Evolutionary conservation across 2,888 invertebrate genomes (phyloP).

Genomic region (Aromia moschata): DNA sequence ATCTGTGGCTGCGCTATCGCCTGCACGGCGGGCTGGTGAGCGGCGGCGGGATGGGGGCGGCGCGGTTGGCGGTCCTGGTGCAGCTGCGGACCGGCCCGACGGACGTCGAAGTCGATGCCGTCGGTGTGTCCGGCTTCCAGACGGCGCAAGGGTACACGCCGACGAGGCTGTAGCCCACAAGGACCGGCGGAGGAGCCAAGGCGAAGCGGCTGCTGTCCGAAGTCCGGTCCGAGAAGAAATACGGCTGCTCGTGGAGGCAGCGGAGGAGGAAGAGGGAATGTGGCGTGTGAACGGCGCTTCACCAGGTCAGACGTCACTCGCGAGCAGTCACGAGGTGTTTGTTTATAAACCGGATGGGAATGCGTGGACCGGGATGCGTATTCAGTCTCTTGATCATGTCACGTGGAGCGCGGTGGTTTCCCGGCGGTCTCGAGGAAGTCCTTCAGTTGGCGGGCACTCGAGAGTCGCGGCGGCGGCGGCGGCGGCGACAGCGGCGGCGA

Average conservation of each 20-base stretch:
- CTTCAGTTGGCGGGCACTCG: constrained; percentile 23
- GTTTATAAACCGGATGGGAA: constrained; percentile 38
- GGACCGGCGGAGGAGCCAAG: constrained; percentile 63
- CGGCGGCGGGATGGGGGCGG: constrained; percentile 44
- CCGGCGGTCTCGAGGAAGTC: constrained; percentile 30
- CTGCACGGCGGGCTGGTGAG: constrained; percentile 39
- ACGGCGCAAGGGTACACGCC: constrained; percentile 68
- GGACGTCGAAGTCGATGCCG: constrained; percentile 27
- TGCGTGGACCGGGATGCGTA: constrained; percentile 56
- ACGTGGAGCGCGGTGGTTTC: constrained; percentile 53
- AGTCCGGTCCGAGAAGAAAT: constrained; percentile 45
- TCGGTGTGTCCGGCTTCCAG: constrained; percentile 60
- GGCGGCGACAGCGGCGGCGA: constrained; percentile 26
- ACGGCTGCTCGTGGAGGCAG: constrained; percentile 38
- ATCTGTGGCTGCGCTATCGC: constrained; percentile 30
- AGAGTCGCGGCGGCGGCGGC: constrained; percentile 36
- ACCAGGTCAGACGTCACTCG: constrained; percentile 43
- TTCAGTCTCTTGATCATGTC: constrained; percentile 60
- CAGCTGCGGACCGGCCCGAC: constrained; percentile 42
- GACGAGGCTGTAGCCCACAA: constrained; percentile 67
- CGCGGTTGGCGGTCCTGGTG: constrained; percentile 37
- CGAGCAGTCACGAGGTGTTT: constrained; percentile 42
- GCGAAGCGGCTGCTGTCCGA: constrained; percentile 56
- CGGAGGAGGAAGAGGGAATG: constrained; percentile 29
- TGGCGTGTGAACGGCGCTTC: constrained; percentile 26